Evolutionary conservation across 2,797 vertebrate genomes (phyloP).

Genomic region (Intellagama lesueurii): DNA sequence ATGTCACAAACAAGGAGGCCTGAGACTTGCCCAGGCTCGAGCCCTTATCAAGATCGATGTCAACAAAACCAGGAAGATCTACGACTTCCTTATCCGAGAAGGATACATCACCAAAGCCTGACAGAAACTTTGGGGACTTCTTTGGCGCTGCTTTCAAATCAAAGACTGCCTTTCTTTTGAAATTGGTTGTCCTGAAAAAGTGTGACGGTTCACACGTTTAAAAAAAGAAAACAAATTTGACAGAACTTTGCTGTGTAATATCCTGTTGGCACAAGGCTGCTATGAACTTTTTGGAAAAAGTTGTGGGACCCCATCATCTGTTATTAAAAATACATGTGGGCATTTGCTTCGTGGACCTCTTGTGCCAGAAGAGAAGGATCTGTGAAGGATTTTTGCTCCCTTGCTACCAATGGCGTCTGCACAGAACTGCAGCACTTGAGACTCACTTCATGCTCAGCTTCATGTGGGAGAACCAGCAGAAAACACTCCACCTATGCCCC

Average conservation of each 20-base stretch:
- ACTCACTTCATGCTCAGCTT: conserved; percentile 18
- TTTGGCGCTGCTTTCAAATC: not conserved
- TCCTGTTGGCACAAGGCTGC: conserved; percentile 52
- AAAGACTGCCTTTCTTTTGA: not conserved
- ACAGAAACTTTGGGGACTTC: conserved; percentile 43
- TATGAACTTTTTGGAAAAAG: conserved; percentile 35
- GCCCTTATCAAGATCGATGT: conserved; percentile 99
- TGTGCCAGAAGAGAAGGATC: conserved; percentile 40
- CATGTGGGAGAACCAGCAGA: not conserved
- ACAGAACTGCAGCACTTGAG: conserved; percentile 34
- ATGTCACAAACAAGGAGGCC: conserved; percentile 94
- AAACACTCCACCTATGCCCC: not conserved
- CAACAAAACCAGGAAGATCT: conserved; percentile 99
- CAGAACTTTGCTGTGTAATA: conserved; percentile 43
- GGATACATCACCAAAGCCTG: conserved; percentile 96
- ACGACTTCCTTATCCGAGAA: conserved; percentile 97
- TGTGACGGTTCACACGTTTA: conserved; percentile 14
- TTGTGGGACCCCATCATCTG: conserved; percentile 47
- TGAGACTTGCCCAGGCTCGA: conserved; percentile 94
- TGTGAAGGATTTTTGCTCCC: conserved; percentile 36
- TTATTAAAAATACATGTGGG: conserved; percentile 62
- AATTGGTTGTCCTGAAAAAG: conserved; percentile 38
- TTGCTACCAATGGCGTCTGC: conserved; percentile 53
- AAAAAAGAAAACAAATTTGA: not conserved
- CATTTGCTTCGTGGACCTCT: conserved; percentile 64